Percentiles rank a stretch among this genome's conserved stretches.
phyloP scores from a whole-genome alignment of 2,113 vertebrate species.

The Octodon degus region DNA sequence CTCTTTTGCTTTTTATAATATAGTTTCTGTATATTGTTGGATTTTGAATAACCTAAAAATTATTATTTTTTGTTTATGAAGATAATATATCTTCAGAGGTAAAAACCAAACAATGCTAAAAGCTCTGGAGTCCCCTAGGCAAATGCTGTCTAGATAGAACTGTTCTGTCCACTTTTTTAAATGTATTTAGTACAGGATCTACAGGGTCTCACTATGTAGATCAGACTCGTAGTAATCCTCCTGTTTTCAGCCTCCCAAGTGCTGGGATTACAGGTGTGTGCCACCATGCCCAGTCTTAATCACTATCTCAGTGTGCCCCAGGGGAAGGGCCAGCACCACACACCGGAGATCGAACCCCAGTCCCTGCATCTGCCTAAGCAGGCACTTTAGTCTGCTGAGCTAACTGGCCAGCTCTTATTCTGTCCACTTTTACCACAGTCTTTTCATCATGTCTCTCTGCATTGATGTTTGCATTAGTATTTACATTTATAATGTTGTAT shows the following conservation, averaged over 20 bases:
- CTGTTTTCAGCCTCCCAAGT: too few species aligned
- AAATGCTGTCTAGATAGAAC: not conserved
- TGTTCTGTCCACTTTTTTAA: not conserved
- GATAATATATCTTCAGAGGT: not conserved
- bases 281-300: too few species aligned
- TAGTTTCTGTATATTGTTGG: slow-evolving; percentile 14
- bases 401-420: not conserved
- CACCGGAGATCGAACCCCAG: too few species aligned
- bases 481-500: slow-evolving; percentile 14
- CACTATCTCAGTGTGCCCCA: too few species aligned
- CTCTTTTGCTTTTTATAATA: slow-evolving; percentile 31
- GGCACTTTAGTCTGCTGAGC: too few species aligned
- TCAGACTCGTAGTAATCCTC: too few species aligned
- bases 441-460: not conserved
- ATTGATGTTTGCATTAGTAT: not conserved
- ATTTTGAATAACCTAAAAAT: slow-evolving; percentile 38
- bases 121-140: not conserved
- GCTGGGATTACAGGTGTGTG: too few species aligned
- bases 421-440: not conserved
- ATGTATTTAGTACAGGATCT: too few species aligned
- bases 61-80: slow-evolving; percentile 45
- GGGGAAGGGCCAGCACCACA: too few species aligned
- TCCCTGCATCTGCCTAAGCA: too few species aligned
- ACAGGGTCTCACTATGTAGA: too few species aligned
- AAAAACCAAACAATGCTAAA: slow-evolving; percentile 46